Base-by-base conservation (phyloP, 2,113 vertebrate genomes). In the Sardina pilchardus region DNA sequence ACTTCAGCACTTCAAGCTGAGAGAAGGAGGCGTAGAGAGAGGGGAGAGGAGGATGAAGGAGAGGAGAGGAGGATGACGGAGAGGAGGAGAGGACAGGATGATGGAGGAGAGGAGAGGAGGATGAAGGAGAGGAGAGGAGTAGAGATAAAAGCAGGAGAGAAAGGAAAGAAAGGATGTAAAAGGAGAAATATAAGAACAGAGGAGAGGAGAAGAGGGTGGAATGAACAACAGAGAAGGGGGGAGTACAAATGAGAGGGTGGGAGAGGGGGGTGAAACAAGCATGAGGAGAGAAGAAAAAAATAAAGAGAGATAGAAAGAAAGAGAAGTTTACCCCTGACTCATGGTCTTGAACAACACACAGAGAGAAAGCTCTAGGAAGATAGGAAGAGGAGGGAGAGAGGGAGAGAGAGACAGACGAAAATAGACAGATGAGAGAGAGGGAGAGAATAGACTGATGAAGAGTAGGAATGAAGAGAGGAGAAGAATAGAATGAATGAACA, bases 1-100 rank as follows among this genome's bases (percentile, higher is more conserved):
- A 42, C 39, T 42, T 42, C 39, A 42, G 39, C 39, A 84, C 87
- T 84, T 80, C 71, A 56, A 34, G 78, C 75, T 84, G 85, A 88
- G 84, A 87, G 75, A 75, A 24, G 16, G 48, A n/a, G 56, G 26
- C 8, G 59, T n/a, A 24, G 24, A 63, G 26, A 8, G 19, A 63
- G 59, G 26, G 59, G 59, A 63, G 59, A 63, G 26, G 17, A 59
- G 59, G 26, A 24, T n/a, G 59, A 63, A 63, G 7, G 45, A 47
- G 45, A 47, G 45, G 45, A 53, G 3, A 53, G 48, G 12, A 2
- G 48, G 16, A 14, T 17, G 48, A 53, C 3, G 19, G 14, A 53
- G 14, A 16, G 3, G 16, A 17, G 48, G 17, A 12, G 8, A 67
- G 17, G 5, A n/a, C n/a, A 53, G 48, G 12, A 2, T 16, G 16